Evolutionary conservation across 1,140 invertebrate genomes (phyloP).

Genomic region (Drosophila orena): DNA sequence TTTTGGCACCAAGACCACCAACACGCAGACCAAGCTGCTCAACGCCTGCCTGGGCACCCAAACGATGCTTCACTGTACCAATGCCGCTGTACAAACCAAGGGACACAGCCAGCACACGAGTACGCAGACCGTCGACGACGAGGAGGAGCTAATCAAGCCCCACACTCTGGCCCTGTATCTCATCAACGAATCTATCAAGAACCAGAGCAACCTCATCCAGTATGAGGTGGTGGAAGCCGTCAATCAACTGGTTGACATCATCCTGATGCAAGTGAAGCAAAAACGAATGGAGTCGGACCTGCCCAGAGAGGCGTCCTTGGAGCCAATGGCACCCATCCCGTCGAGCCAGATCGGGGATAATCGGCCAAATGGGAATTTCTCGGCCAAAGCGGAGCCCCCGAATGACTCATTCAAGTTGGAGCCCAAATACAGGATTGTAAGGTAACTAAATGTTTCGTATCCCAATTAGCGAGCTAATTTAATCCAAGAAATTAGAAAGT

Average conservation of each 20-base stretch:
- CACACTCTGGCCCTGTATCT: conserved; percentile 8
- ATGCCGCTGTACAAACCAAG: conserved; percentile 1
- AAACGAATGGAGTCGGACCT: neutral
- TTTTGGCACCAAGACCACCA: neutral
- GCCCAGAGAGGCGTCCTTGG: conserved; percentile 12
- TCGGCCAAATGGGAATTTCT: neutral
- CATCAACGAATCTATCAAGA: conserved; percentile 14
- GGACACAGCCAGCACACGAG: neutral
- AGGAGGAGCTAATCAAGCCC: neutral
- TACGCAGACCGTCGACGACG: conserved; percentile 36
- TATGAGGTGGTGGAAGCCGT: conserved; percentile 11
- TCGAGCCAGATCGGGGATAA: conserved; percentile 4
- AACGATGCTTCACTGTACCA: neutral
- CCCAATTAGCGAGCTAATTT: too few species aligned
- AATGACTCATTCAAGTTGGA: neutral
- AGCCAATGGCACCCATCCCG: neutral
- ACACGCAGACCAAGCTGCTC: neutral
- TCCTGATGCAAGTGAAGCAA: neutral
- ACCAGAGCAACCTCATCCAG: conserved; percentile 19
- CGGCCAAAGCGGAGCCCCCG: neutral
- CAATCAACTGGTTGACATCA: conserved; percentile 28
- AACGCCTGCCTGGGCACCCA: neutral
- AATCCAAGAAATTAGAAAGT: too few species aligned
- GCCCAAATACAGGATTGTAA: neutral
- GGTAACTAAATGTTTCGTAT: too few species aligned